Percentiles rank a stretch among this genome's conserved stretches.
These are phyloP conservation scores for Trichacis sp. DNA, from an alignment of 2,888 invertebrate genomes.

Conservation along the genomic window DNA sequence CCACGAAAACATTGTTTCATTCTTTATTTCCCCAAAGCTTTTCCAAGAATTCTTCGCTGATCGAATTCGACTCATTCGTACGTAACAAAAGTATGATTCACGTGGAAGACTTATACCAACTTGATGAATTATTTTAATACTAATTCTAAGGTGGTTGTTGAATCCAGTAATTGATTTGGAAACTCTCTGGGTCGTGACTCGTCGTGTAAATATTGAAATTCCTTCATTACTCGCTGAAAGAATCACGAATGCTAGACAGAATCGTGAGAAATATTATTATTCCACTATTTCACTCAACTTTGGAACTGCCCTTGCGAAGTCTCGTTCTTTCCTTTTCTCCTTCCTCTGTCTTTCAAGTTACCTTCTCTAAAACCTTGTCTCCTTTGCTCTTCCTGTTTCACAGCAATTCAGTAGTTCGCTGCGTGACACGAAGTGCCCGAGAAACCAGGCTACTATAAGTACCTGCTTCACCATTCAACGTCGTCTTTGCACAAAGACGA, in stretches of 20 bases:
- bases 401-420: slow-evolving; percentile 48
- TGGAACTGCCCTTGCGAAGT: slow-evolving; percentile 36
- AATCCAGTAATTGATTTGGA: slow-evolving; percentile 62
- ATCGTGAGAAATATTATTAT: slow-evolving; percentile 59
- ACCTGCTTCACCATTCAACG: slow-evolving; percentile 56
- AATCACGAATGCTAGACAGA: slow-evolving; percentile 59
- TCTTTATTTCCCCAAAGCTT: too few species aligned
- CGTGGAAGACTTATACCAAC: too few species aligned
- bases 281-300: slow-evolving; percentile 55
- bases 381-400: slow-evolving; percentile 42
- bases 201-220: slow-evolving; percentile 62
- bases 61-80: too few species aligned
- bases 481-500: slow-evolving; percentile 57
- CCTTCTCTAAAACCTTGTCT: slow-evolving; percentile 31
- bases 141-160: slow-evolving; percentile 53
- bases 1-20: neutral
- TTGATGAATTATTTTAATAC: too few species aligned
- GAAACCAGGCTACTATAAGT: slow-evolving; percentile 64
- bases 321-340: slow-evolving; percentile 8
- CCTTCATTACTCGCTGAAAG: slow-evolving; percentile 61
- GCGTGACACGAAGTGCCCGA: slow-evolving; percentile 49
- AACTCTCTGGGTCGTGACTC: slow-evolving; percentile 47
- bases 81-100: too few species aligned
- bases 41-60: too few species aligned
- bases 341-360: slow-evolving; percentile 33